Percentiles rank a stretch among this genome's conserved stretches.
Conservation (phyloP, 2,113 vertebrate genomes). For the Lampris megalopsis region DNA sequence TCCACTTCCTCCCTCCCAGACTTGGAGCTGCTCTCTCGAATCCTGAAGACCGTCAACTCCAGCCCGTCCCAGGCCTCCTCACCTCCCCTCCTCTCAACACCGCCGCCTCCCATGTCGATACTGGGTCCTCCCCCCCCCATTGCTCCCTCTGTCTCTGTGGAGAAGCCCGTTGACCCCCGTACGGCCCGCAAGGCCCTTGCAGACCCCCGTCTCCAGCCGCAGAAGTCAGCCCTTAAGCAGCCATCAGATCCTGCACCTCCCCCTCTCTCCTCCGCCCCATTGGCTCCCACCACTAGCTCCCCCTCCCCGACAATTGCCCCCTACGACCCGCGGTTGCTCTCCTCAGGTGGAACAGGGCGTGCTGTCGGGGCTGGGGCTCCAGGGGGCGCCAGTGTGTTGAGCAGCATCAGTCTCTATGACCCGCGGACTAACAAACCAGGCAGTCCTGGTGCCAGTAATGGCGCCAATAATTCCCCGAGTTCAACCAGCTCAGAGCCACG, state of each 20-base stretch:
- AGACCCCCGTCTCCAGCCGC: slow-evolving; percentile 87
- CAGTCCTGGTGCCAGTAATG: slow-evolving; percentile 57
- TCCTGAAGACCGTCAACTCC: slow-evolving; percentile 89
- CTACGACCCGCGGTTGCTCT: slow-evolving; percentile 90
- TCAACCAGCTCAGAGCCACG: slow-evolving; percentile 66
- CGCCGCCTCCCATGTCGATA: slow-evolving; percentile 38
- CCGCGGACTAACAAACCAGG: slow-evolving; percentile 86
- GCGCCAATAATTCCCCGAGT: slow-evolving; percentile 67
- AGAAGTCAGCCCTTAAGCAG: slow-evolving; percentile 80
- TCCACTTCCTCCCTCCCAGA: slow-evolving; percentile 85
- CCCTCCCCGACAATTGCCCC: slow-evolving; percentile 84
- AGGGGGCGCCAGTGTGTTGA: slow-evolving; percentile 89
- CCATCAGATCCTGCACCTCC: slow-evolving; percentile 43
- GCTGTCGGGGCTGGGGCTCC: slow-evolving; percentile 68
- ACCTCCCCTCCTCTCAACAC: slow-evolving; percentile 50
- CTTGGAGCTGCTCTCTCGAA: slow-evolving; percentile 91
- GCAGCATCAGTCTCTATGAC: slow-evolving; percentile 92
- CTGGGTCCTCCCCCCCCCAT: slow-evolving; percentile 25
- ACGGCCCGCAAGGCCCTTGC: slow-evolving; percentile 80
- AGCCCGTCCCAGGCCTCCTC: slow-evolving; percentile 63
- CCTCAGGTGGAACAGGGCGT: slow-evolving; percentile 81
- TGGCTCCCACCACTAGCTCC: slow-evolving; percentile 58
- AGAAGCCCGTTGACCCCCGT: slow-evolving; percentile 91
- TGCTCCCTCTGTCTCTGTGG: slow-evolving; percentile 55
- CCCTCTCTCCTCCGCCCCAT: slow-evolving; percentile 37